These are phyloP conservation scores for Heliconius hortense DNA, from an alignment of 2,888 invertebrate species.

Conservation along the genomic window DNA sequence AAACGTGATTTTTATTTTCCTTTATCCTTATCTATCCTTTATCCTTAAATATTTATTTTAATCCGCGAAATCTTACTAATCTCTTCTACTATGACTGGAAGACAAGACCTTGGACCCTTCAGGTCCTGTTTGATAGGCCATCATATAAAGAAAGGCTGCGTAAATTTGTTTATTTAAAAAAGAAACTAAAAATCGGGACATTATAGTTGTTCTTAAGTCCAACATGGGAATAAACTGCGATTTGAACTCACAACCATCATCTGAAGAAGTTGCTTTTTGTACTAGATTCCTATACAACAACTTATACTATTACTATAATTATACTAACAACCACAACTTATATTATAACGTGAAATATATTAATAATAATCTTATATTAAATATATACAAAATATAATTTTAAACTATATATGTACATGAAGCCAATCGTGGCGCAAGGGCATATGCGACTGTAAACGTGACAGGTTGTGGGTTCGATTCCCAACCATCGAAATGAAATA, in stretches of 20 bases:
- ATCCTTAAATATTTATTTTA: no score
- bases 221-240: not conserved
- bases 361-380: constrained; percentile 1
- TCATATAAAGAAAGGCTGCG: no score
- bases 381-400: not conserved
- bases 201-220: no score
- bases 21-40: no score
- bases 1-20: no score
- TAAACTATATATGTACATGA: not conserved
- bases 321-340: not conserved
- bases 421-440: not conserved
- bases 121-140: no score
- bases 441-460: not conserved
- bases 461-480: not conserved
- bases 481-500: not conserved
- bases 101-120: no score
- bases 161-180: no score
- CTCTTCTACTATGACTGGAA: no score
- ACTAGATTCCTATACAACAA: not conserved
- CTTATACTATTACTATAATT: not conserved
- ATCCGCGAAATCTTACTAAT: no score
- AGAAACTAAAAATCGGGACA: no score
- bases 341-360: constrained; percentile 8
- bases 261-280: not conserved
- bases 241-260: not conserved